Conservation (phyloP, 2,113 vertebrate species). For the Bubo bubo region DNA sequence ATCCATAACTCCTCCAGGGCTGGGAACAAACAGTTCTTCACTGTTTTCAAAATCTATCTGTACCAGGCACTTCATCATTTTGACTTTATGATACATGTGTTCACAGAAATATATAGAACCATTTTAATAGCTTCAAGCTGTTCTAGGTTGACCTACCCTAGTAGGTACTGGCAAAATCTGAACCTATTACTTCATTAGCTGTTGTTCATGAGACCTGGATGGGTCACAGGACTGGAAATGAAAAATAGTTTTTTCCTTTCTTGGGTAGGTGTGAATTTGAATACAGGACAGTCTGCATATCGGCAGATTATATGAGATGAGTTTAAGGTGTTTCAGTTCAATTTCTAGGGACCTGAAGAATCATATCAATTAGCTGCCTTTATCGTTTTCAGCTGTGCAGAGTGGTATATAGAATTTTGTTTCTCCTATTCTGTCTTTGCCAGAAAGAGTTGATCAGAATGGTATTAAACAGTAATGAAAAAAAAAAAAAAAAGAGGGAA, state of each 20-base stretch:
- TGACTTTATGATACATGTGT: not conserved
- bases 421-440: not conserved
- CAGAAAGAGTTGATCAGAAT: not conserved
- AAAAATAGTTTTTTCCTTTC: not conserved
- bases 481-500: no score
- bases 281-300: not conserved
- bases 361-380: not conserved
- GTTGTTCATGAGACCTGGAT: not conserved
- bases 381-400: not conserved
- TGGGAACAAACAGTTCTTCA: conserved; percentile 52
- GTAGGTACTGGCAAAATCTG: conserved; percentile 36
- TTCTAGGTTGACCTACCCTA: not conserved
- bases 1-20: not conserved
- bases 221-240: not conserved
- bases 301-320: not conserved
- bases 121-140: conserved; percentile 57
- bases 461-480: not conserved
- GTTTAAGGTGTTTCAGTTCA: not conserved
- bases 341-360: not conserved
- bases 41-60: conserved; percentile 57
- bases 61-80: conserved; percentile 3
- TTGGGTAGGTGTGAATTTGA: not conserved
- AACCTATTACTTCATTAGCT: not conserved
- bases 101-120: conserved; percentile 5
- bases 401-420: not conserved